Conservation (phyloP, 2,797 vertebrate species). For the Glyptemys insculpta region DNA sequence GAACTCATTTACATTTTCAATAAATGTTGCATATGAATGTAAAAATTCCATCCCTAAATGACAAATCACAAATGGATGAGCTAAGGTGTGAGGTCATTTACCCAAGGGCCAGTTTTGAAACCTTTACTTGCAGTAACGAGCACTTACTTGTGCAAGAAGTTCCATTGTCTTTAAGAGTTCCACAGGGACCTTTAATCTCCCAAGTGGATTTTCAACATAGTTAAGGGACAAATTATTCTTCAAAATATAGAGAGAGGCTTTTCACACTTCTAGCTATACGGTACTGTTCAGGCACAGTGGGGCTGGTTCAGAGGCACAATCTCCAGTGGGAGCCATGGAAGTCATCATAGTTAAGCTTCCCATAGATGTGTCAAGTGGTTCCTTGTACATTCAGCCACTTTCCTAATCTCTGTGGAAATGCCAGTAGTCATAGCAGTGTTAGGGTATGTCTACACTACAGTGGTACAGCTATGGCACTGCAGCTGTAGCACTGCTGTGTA, state of each 20-base stretch:
- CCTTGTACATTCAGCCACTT: background rate
- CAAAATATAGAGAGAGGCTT: background rate
- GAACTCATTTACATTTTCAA: accelerated
- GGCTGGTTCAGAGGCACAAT: background rate
- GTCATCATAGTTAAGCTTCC: background rate
- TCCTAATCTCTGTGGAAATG: background rate
- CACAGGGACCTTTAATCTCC: background rate
- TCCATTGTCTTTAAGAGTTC: background rate
- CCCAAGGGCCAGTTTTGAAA: background rate
- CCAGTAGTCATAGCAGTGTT: background rate
- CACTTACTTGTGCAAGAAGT: background rate
- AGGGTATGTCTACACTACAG: too few species aligned
- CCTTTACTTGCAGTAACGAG: background rate
- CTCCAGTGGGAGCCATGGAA: background rate
- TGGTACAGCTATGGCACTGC: too few species aligned
- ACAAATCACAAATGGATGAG: background rate
- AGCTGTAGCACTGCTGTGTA: too few species aligned
- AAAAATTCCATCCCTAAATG: background rate
- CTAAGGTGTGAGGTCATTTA: background rate
- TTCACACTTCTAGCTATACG: background rate
- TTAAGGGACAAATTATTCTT: background rate
- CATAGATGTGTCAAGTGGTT: background rate
- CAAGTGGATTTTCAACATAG: background rate
- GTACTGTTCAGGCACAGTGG: background rate
- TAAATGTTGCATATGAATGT: background rate